Percentiles rank a stretch among this genome's conserved stretches.
Conservation (phyloP, 1,140 invertebrate genomes). For the Colletes latitarsis region DNA sequence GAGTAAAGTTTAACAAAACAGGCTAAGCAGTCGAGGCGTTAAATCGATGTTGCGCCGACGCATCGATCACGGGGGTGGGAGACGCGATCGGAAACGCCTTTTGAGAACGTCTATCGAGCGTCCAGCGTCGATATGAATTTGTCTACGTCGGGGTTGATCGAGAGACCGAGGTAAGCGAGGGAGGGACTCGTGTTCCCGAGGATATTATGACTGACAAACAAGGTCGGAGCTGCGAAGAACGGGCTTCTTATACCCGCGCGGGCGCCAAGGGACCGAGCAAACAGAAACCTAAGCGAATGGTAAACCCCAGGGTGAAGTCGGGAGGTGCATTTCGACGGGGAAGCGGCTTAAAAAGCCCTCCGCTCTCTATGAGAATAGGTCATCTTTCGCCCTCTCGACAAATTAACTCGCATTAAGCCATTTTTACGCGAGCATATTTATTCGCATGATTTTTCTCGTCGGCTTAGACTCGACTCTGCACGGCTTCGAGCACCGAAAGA, state of each 20-base stretch:
- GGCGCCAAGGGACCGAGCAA: slow-evolving; percentile 34
- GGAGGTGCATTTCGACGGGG: no score
- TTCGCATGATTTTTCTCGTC: background rate
- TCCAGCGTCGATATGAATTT: no score
- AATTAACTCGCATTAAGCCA: slow-evolving; percentile 23
- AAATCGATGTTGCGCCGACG: no score
- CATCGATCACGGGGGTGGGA: no score
- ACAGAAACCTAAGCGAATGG: slow-evolving; percentile 39
- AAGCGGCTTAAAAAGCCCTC: slow-evolving; percentile 23
- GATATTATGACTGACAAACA: slow-evolving; percentile 43
- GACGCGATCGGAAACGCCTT: no score
- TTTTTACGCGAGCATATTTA: background rate
- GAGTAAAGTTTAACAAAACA: no score
- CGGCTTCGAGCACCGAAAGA: slow-evolving; percentile 36
- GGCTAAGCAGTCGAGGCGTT: no score
- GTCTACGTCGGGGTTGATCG: no score
- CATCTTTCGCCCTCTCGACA: slow-evolving; percentile 2
- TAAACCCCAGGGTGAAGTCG: slow-evolving; percentile 47
- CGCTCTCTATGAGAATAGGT: background rate
- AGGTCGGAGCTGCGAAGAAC: slow-evolving; percentile 26
- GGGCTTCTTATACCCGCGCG: slow-evolving; percentile 26
- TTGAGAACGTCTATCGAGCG: background rate
- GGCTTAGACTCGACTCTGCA: background rate
- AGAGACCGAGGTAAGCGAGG: no score
- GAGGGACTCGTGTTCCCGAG: slow-evolving; percentile 8